Base-by-base conservation (phyloP, 2,113 vertebrate species). In the Dromas ardeola region DNA sequence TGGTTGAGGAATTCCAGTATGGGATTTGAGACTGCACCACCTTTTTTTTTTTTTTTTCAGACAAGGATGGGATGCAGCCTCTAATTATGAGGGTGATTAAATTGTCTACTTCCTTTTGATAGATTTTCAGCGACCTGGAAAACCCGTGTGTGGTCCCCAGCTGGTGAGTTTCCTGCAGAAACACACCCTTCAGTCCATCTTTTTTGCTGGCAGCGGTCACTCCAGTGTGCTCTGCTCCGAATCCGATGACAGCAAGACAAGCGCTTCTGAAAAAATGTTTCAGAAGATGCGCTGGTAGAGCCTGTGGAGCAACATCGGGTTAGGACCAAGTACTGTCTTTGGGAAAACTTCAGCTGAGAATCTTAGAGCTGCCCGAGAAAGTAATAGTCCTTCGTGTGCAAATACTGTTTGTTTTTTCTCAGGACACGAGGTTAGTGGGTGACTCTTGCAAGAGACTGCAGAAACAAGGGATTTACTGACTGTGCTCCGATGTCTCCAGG, bases 381-480 rank as follows among this genome's bases (percentile, higher is more conserved):
- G 17, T 2, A 8, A 11, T 13, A 0, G 2, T 47, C 34, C 18
- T 25, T 30, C 1, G 2, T 21, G 59, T 43, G 72, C 47, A 58
- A 53, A 20, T 17, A 5, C 53, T 32, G 55, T 26, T 45, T 42
- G 63, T 5, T 34, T 52, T 50, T 15, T 21, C 93, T 58, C 3
- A 4, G 86, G 66, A 15, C 32, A 3, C 1, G 15, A 59, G 65
- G 40, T 47, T 40, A 26, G 42, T 12, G 63, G 50, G 55, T n/a
- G 82, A 34, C 73, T 72, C 45, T 20, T 21, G 36, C 26, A 23
- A 29, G 43, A 34, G 62, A 3, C 29, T 16, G 40, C 12, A 16
- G 53, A 15, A 62, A 25, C 0, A 2, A 38, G 74, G 53, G 66
- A 14, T 47, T 40, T 55, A 13, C 38, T 49, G 72, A 10, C 38